Conservation (phyloP, 92 coral and sea anemone genomes). For the Nematostella vectensis region DNA sequence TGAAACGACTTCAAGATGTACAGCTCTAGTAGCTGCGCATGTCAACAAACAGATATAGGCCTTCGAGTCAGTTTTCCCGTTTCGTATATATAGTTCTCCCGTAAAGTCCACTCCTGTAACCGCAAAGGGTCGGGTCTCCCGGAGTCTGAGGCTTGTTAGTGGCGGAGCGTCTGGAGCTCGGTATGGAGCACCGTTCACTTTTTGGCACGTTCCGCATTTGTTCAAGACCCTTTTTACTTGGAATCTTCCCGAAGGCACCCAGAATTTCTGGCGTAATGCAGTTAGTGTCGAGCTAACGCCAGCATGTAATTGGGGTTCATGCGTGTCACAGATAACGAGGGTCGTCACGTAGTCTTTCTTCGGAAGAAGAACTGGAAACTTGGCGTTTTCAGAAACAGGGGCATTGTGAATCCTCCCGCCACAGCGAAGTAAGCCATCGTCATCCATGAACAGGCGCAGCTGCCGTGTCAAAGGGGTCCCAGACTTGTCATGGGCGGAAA, state of each 20-base stretch:
- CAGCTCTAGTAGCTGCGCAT: conserved; percentile 17
- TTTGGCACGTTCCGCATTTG: conserved; percentile 6
- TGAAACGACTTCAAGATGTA: conserved; percentile 29
- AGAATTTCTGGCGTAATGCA: conserved; percentile 18
- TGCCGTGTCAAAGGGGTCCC: conserved; percentile 14
- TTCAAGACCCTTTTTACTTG: conserved; percentile 10
- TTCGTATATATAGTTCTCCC: conserved; percentile 5
- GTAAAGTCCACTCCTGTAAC: conserved; percentile 28
- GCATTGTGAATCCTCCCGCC: conserved; percentile 40
- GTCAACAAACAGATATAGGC: conserved; percentile 28
- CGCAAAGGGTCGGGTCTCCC: conserved; percentile 18
- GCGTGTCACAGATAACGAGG: conserved; percentile 20
- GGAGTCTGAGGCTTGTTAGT: conserved; percentile 16
- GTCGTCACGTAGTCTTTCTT: conserved; percentile 19
- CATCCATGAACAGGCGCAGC: conserved; percentile 22
- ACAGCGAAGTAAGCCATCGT: conserved; percentile 27
- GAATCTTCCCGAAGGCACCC: conserved; percentile 27
- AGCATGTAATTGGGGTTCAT: conserved; percentile 25
- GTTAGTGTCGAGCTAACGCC: conserved; percentile 28
- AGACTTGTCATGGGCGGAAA: conserved; percentile 11
- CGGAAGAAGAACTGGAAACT: conserved; percentile 25
- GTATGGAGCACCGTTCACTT: conserved; percentile 13
- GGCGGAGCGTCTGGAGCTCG: conserved; percentile 21
- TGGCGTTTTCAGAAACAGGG: conserved; percentile 10
- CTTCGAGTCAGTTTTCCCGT: conserved; percentile 11